phyloP scores from a whole-genome alignment of 2,888 invertebrate genomes.

The Orthosia gothica region DNA sequence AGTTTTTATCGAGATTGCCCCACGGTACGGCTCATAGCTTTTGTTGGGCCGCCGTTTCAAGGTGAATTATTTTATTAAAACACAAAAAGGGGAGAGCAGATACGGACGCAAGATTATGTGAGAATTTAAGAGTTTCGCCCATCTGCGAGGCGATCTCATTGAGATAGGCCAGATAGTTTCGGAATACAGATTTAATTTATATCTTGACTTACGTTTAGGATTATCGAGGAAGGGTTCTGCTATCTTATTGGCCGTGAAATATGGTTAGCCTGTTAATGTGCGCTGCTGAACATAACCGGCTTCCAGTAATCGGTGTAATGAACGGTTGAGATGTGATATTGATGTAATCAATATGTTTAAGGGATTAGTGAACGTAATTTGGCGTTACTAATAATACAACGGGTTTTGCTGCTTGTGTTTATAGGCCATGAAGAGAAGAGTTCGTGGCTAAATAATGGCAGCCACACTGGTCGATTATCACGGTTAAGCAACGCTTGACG shows the following conservation, averaged over 20 bases:
- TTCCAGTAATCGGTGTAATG: constrained; percentile 31
- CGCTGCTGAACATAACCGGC: constrained; percentile 36
- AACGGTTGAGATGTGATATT: constrained; percentile 43
- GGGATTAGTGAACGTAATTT: constrained; percentile 39
- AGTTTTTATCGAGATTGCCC: constrained; percentile 89
- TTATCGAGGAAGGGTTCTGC: constrained; percentile 44
- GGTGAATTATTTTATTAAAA: constrained; percentile 86
- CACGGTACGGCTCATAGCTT: constrained; percentile 82
- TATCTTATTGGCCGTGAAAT: constrained; percentile 55
- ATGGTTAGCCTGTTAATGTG: constrained; percentile 35
- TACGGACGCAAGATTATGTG: constrained; percentile 79
- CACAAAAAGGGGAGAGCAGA: constrained; percentile 80
- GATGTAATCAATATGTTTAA: constrained; percentile 38
- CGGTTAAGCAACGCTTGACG: no score
- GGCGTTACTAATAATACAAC: constrained; percentile 1
- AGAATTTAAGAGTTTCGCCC: constrained; percentile 82
- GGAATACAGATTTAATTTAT: constrained; percentile 60
- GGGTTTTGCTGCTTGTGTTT: background rate
- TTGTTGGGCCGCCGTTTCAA: constrained; percentile 82
- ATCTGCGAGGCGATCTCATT: constrained; percentile 74
- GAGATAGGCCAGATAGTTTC: constrained; percentile 72
- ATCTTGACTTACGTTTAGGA: constrained; percentile 49
- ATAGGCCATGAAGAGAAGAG: background rate
- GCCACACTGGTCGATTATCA: no score
- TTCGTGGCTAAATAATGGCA: no score